Evolutionary conservation across 2,113 vertebrate genomes (phyloP), one percentile per base, ranked within the genome.

Genomic region (Oenanthe melanoleuca): DNA sequence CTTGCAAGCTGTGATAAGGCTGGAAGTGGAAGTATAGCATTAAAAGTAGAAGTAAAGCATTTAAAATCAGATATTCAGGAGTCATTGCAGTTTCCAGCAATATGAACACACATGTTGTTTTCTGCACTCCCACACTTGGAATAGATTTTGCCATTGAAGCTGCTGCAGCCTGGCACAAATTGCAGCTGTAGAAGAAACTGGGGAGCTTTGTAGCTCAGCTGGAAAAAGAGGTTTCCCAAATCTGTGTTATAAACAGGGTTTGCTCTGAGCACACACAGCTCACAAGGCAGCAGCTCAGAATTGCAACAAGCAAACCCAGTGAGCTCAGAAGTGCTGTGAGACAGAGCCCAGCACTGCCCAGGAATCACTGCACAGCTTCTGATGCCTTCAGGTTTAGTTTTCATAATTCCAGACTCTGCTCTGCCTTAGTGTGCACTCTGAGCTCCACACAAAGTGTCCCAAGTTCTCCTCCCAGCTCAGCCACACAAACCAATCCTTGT

Each of bases 241-340:
- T 40, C 12, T 8, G 3, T 1, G 0, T 44, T 33, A 2, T 3
- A 17, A 83, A 65, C 2, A 0, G 12, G 42, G 17, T 85, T 65
- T 49, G 9, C 26, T 7, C 26, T 33, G 52, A 25, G 63, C 63
- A 50, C 53, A 14, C 56, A 11, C n/a, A 26, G 21, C 49, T 75
- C 86, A 14, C 23, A 4, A 21, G 21, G 60, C 82, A 78, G 53
- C 42, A 34, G 4, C 25, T 56, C 80, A 11, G 4, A 3, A 20
- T 2, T 42, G 49, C 57, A 80, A 4, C 13, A 22, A 8, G 29
- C 24, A 40, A 45, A 50, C 4, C 33, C 0, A 0, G 37, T 7
- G 71, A 69, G 14, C 19, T 12, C 50, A 47, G 31, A 34, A 17
- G 7, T 47, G 31, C 56, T 61, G 42, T 61, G 42, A 42, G 66